Evolutionary conservation across 2,888 invertebrate species (phyloP).

Genomic region (Melolontha melolontha): DNA sequence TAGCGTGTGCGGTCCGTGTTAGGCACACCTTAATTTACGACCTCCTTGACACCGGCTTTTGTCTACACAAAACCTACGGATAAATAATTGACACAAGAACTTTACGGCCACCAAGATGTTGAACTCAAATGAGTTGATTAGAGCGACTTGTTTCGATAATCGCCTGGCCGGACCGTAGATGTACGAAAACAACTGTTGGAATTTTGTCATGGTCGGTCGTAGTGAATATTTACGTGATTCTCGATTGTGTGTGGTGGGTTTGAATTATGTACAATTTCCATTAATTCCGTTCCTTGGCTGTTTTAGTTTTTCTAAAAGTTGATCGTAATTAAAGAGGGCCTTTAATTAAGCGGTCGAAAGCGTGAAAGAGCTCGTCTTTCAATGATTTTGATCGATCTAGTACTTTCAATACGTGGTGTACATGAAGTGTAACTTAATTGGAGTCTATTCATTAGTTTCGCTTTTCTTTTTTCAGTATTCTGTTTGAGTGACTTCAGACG

Average conservation of each 20-base stretch:
- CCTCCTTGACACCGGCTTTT: conserved; percentile 58
- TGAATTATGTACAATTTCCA: conserved; percentile 26
- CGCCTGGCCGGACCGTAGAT: conserved; percentile 19
- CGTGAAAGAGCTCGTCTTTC: conserved; percentile 10
- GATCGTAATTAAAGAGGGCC: conserved; percentile 22
- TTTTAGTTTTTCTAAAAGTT: conserved; percentile 14
- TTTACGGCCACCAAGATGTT: conserved; percentile 56
- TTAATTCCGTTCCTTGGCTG: conserved; percentile 22
- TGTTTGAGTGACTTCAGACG: neutral
- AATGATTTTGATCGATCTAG: conserved; percentile 5
- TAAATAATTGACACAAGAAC: conserved; percentile 59
- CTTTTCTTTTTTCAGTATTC: neutral
- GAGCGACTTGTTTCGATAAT: conserved; percentile 49
- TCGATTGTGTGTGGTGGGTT: conserved; percentile 15
- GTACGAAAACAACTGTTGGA: conserved; percentile 40
- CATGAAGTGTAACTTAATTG: neutral
- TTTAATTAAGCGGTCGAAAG: conserved; percentile 20
- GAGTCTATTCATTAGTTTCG: neutral
- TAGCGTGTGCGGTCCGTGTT: conserved; percentile 61
- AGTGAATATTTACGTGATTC: neutral
- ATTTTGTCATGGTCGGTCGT: conserved; percentile 23
- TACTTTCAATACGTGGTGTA: neutral
- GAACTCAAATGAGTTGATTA: conserved; percentile 51
- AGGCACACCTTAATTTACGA: conserved; percentile 60
- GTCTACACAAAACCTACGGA: conserved; percentile 53